Conservation (phyloP, 2,113 vertebrate genomes). For the Bettongia penicillata region DNA sequence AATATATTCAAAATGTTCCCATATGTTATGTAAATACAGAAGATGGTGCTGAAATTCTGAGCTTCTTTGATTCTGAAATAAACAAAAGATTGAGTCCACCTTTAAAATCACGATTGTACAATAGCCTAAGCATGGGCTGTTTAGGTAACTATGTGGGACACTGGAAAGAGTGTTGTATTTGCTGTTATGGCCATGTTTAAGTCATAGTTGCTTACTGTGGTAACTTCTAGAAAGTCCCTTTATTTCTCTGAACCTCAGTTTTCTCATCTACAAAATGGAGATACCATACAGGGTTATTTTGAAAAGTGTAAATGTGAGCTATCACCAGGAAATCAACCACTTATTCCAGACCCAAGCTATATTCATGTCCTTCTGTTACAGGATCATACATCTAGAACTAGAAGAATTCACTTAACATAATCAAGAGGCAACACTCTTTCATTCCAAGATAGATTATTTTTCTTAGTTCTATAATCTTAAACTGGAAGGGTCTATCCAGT, state of each 20-base stretch:
- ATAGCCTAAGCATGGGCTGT: slow-evolving; percentile 29
- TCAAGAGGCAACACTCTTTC: slow-evolving; percentile 8
- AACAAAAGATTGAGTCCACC: slow-evolving; percentile 23
- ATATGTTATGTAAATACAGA: slow-evolving; percentile 45
- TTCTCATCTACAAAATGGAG: not conserved
- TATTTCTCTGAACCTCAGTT: not conserved
- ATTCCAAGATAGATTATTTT: slow-evolving; percentile 30
- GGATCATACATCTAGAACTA: not conserved
- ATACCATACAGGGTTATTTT: not conserved
- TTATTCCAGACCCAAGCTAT: slow-evolving; percentile 55
- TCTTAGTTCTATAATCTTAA: not conserved
- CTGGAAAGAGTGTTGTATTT: not conserved
- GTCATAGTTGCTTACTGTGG: not conserved
- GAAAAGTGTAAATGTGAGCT: not conserved
- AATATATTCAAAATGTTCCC: slow-evolving; percentile 46
- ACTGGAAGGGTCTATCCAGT: not conserved
- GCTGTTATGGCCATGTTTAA: not conserved
- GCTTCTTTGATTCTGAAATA: slow-evolving; percentile 48
- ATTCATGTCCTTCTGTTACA: slow-evolving; percentile 21
- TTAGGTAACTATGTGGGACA: not conserved
- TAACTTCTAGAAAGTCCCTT: not conserved
- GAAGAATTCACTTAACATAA: slow-evolving; percentile 10
- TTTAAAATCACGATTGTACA: slow-evolving; percentile 58
- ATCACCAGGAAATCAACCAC: slow-evolving; percentile 14
- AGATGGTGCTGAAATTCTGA: not conserved